Percentiles rank a stretch among this genome's conserved stretches.
Evolutionary conservation across 2,888 invertebrate genomes (phyloP).

Genomic region (Acronicta psi): DNA sequence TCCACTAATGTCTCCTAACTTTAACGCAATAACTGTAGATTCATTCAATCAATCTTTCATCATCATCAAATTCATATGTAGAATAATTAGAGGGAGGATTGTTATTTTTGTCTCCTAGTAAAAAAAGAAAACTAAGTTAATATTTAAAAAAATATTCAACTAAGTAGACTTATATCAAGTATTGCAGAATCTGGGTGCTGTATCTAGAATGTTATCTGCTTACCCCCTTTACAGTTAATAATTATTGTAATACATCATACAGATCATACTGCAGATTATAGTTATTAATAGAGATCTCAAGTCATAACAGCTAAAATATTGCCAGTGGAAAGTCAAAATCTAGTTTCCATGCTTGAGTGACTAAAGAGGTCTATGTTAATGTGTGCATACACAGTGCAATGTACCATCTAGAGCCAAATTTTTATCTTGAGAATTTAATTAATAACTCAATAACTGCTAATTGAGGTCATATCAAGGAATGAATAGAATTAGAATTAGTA

Average conservation of each 20-base stretch:
- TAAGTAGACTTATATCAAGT: no score
- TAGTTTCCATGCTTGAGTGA: slow-evolving; percentile 52
- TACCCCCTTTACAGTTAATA: slow-evolving; percentile 5
- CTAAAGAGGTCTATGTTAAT: slow-evolving; percentile 53
- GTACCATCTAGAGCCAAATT: slow-evolving; percentile 36
- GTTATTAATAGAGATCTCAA: slow-evolving; percentile 53
- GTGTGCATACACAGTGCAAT: slow-evolving; percentile 34
- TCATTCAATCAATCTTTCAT: no score
- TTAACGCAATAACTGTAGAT: no score
- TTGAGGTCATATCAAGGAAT: no score
- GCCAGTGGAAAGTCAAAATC: slow-evolving; percentile 61
- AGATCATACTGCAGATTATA: slow-evolving; percentile 26
- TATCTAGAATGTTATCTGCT: slow-evolving; percentile 11
- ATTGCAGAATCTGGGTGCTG: no score
- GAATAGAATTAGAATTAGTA: no score
- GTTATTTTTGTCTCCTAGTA: no score
- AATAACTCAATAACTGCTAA: neutral
- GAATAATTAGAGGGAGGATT: no score
- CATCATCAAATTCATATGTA: no score
- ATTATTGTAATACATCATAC: slow-evolving; percentile 11
- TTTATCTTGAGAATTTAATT: slow-evolving; percentile 14
- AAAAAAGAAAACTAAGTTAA: no score
- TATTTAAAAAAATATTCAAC: no score
- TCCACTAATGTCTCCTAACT: no score
- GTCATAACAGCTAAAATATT: slow-evolving; percentile 50